Evolutionary conservation across 2,888 invertebrate genomes (phyloP).

Genomic region (Ennomos quercinarius): DNA sequence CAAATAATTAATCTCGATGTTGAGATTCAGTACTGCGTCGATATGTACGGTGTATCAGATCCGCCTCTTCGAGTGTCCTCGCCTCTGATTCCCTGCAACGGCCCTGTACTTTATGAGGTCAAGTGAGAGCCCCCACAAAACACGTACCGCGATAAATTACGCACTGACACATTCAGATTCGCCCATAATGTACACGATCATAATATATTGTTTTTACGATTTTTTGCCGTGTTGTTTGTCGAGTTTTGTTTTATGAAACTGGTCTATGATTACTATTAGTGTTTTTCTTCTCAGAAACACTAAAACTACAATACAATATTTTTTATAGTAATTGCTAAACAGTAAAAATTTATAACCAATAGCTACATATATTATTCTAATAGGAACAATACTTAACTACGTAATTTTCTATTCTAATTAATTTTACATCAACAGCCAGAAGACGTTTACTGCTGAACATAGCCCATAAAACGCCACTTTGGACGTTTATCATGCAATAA

Average conservation of each 20-base stretch:
- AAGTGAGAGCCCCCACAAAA: conserved; percentile 82
- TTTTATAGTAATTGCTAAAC: too few species aligned
- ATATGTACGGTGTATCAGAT: conserved; percentile 17
- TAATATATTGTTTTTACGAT: conserved; percentile 77
- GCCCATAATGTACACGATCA: conserved; percentile 79
- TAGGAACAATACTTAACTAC: too few species aligned
- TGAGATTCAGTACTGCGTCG: conserved; percentile 5
- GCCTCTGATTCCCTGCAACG: conserved; percentile 40
- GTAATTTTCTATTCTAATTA: too few species aligned
- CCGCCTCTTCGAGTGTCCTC: conserved; percentile 35
- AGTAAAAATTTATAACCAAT: too few species aligned
- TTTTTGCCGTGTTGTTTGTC: conserved; percentile 48
- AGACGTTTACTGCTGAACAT: too few species aligned
- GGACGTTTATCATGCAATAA: too few species aligned
- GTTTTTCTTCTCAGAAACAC: conserved; percentile 6
- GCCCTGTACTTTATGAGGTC: conserved; percentile 84
- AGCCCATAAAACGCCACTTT: too few species aligned
- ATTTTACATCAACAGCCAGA: too few species aligned
- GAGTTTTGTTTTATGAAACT: too few species aligned
- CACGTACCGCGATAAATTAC: conserved; percentile 82
- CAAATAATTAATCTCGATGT: too few species aligned
- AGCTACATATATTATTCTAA: too few species aligned
- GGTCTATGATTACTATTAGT: conserved; percentile 14
- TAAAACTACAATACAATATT: too few species aligned
- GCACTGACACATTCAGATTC: conserved; percentile 85